phyloP scores from a whole-genome alignment of 1,140 invertebrate species.

The Lordiphosa mommai region DNA sequence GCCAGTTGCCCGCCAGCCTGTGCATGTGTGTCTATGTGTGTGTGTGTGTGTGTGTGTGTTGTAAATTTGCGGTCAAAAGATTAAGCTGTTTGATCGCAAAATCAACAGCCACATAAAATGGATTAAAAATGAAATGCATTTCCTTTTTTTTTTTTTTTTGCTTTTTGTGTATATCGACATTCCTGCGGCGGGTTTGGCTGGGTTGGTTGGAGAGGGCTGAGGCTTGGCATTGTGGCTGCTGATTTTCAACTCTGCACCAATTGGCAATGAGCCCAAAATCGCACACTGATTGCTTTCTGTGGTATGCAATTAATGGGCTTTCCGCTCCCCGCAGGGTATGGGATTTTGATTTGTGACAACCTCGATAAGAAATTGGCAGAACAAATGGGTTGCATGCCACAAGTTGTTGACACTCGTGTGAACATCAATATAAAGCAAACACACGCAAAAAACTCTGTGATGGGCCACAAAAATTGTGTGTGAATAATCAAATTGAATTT shows the following conservation, averaged over 20 bases:
- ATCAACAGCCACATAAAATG: slow-evolving; percentile 70
- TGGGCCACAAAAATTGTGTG: too few species aligned
- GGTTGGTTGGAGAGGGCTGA: too few species aligned
- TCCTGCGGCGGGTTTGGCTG: not conserved
- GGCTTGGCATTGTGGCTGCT: too few species aligned
- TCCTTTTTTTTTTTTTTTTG: slow-evolving; percentile 24
- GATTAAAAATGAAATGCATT: slow-evolving; percentile 64
- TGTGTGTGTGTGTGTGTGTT: slow-evolving; percentile 21
- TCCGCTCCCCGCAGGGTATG: not conserved
- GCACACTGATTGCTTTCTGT: slow-evolving; percentile 67
- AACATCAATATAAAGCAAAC: too few species aligned
- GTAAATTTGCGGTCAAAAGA: slow-evolving; percentile 67
- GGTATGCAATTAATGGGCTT: slow-evolving; percentile 64
- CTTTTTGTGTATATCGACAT: slow-evolving; percentile 31
- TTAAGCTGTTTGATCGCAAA: slow-evolving; percentile 74
- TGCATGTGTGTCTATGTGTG: not conserved
- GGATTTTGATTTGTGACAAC: slow-evolving; percentile 25
- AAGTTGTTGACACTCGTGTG: slow-evolving; percentile 2
- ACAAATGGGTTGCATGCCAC: not conserved
- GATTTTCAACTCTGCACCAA: not conserved
- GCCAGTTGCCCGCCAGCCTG: slow-evolving; percentile 9
- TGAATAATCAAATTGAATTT: too few species aligned
- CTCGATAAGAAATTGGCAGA: slow-evolving; percentile 24
- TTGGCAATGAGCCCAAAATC: slow-evolving; percentile 31
- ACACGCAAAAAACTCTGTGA: too few species aligned